Percentiles rank a stretch among this genome's conserved stretches.
These are phyloP conservation scores for Halcyon senegalensis DNA, from an alignment of 2,113 vertebrate species.

Conservation along the genomic window DNA sequence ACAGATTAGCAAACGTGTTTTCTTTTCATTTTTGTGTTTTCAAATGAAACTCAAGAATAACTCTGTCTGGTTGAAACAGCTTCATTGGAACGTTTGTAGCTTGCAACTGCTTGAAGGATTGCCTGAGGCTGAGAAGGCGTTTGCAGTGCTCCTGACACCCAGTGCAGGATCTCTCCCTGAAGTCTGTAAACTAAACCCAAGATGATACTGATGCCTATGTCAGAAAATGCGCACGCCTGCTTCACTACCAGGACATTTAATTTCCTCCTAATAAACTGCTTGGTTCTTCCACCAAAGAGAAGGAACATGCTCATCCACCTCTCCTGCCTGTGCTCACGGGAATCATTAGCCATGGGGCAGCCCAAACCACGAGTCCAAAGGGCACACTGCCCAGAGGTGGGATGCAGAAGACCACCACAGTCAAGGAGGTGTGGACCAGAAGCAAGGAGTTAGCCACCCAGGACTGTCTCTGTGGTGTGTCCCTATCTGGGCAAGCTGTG, in stretches of 20 bases:
- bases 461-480: fast-evolving
- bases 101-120: conserved; percentile 9
- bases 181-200: conserved; percentile 16
- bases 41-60: not conserved
- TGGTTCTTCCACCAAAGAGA: not conserved
- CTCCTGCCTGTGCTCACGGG: not conserved
- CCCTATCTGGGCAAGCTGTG: not conserved
- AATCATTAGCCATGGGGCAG: not conserved
- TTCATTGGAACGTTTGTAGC: conserved; percentile 16
- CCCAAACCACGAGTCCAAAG: not conserved
- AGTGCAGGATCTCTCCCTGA: not conserved
- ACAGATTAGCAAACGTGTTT: not conserved
- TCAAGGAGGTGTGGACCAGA: not conserved
- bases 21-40: not conserved
- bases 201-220: not conserved
- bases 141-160: not conserved
- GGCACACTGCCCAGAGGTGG: not conserved
- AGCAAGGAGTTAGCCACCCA: not conserved
- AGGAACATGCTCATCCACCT: not conserved
- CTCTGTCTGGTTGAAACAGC: not conserved
- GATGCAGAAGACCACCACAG: not conserved
- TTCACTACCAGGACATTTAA: not conserved
- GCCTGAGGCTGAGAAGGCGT: conserved; percentile 36
- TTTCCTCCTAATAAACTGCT: not conserved
- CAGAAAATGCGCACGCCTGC: not conserved